Evolutionary conservation across 2,113 vertebrate genomes (phyloP).

Genomic region (Paramisgurnus dabryanus): DNA sequence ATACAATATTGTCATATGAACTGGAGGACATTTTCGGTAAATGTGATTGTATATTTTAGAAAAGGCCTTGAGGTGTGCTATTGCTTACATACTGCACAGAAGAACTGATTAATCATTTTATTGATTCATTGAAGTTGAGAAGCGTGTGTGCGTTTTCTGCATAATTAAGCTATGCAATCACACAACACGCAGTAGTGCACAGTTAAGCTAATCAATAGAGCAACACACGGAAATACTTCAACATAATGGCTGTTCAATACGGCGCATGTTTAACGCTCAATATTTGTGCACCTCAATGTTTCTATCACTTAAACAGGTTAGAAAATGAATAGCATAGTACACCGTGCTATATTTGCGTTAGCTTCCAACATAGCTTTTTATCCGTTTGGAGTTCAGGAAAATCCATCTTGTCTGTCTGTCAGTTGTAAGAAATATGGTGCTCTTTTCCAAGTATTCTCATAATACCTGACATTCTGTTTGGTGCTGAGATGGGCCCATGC

Average conservation of each 20-base stretch:
- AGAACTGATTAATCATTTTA: conserved; percentile 35
- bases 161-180: conserved; percentile 32
- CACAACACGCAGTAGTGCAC: conserved; percentile 21
- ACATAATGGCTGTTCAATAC: conserved; percentile 27
- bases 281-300: conserved; percentile 21
- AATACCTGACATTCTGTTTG: conserved; percentile 73
- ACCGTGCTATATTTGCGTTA: background rate
- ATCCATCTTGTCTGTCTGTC: conserved; percentile 73
- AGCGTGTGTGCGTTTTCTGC: conserved; percentile 31
- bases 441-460: conserved; percentile 66
- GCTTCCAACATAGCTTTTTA: background rate
- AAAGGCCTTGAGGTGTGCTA: too few species aligned
- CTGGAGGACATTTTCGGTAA: too few species aligned
- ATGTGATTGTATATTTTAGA: too few species aligned
- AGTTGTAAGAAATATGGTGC: conserved; percentile 70
- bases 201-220: conserved; percentile 27
- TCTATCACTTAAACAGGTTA: background rate
- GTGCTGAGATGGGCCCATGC: conserved; percentile 76
- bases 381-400: conserved; percentile 38
- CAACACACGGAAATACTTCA: conserved; percentile 10
- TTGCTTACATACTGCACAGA: background rate
- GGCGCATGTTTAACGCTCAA: conserved; percentile 7
- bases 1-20: too few species aligned
- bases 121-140: conserved; percentile 30
- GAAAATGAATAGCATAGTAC: background rate